A percentile compares a stretch with the other conserved stretches of the same genome.
Evolutionary conservation across 2,797 vertebrate genomes (phyloP).

Genomic region (Fistularia tabacaria): DNA sequence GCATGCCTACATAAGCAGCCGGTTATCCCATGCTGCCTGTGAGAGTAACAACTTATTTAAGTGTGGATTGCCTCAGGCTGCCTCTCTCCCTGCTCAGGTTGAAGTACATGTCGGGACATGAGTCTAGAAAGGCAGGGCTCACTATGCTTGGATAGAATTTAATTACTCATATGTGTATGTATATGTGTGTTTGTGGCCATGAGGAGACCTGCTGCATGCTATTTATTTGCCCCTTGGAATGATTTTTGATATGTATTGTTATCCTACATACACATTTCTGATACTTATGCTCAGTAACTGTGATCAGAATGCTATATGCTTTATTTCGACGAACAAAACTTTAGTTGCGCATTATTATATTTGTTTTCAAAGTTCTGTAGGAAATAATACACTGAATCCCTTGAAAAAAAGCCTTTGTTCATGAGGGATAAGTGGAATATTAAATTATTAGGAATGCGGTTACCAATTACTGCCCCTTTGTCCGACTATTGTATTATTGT

Average conservation of each 20-base stretch:
- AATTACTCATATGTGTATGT: constrained; percentile 36
- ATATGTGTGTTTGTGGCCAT: constrained; percentile 58
- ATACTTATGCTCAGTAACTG: constrained; percentile 69
- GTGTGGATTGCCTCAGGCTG: constrained; percentile 48
- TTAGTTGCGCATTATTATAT: not conserved
- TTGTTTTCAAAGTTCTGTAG: not conserved
- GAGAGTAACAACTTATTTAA: constrained; percentile 47
- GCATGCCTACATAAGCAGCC: constrained; percentile 30
- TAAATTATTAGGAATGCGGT: too few relatives aligned
- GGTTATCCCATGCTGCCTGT: constrained; percentile 35
- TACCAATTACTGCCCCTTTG: constrained; percentile 31
- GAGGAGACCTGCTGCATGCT: constrained; percentile 69
- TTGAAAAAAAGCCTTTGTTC: too few relatives aligned
- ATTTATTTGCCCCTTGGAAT: constrained; percentile 65
- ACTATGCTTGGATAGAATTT: constrained; percentile 39
- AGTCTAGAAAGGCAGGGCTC: constrained; percentile 28
- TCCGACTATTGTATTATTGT: constrained; percentile 56
- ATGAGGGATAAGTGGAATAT: too few relatives aligned
- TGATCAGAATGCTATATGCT: constrained; percentile 36
- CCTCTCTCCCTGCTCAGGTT: constrained; percentile 49
- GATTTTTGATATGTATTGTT: constrained; percentile 52
- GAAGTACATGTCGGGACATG: constrained; percentile 63
- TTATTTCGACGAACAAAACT: not conserved
- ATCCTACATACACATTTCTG: too few relatives aligned
- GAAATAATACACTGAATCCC: too few relatives aligned